Conservation (phyloP, 2,113 vertebrate genomes). For the Kobus ellipsiprymnus region DNA sequence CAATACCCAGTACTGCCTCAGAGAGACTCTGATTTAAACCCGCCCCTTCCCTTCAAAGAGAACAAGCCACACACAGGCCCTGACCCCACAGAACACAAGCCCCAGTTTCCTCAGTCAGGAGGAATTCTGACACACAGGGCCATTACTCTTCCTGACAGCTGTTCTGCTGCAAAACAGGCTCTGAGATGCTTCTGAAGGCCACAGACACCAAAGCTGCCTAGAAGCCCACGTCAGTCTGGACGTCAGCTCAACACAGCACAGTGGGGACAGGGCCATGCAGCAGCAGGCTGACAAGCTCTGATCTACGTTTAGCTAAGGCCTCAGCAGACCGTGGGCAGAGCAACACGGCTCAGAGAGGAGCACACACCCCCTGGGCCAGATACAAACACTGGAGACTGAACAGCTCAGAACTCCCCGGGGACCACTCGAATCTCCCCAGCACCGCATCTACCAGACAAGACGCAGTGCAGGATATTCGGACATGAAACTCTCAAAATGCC, state of each 20-base stretch:
- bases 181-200: background rate
- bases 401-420: background rate
- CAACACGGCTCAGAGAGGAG: background rate
- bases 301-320: background rate
- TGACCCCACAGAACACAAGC: fast-evolving
- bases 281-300: background rate
- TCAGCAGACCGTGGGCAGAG: background rate
- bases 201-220: background rate
- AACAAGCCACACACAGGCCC: background rate
- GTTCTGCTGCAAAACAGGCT: background rate
- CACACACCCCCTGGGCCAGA: background rate
- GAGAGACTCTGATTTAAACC: background rate
- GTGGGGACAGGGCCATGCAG: fast-evolving
- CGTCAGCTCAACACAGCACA: background rate
- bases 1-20: background rate
- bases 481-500: background rate
- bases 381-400: background rate
- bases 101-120: background rate
- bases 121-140: background rate
- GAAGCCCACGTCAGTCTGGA: background rate
- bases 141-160: background rate
- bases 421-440: background rate
- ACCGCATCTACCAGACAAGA: background rate
- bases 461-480: background rate
- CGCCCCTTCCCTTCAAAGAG: background rate